Percentiles rank a stretch among this genome's conserved stretches.
These are phyloP conservation scores for Neocrepidodera transversa DNA, from an alignment of 2,888 invertebrate genomes.

Conservation along the genomic window DNA sequence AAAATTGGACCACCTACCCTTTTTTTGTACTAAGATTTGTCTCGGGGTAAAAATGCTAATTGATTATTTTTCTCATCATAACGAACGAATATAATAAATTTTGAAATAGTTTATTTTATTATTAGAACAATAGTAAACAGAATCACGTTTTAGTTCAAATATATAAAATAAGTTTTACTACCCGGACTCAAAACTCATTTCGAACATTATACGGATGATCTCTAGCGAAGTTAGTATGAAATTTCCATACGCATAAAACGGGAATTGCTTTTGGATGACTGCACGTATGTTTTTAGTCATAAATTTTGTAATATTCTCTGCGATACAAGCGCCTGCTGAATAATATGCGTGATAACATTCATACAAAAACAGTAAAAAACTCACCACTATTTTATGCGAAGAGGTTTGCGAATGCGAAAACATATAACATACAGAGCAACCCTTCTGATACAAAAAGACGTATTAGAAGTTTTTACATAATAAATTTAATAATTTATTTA, in stretches of 20 bases:
- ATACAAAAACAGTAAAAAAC: conserved; percentile 26
- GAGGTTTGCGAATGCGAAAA: background rate
- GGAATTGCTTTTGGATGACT: conserved; percentile 27
- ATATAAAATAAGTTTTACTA: conserved; percentile 24
- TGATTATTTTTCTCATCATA: no score
- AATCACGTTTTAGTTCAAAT: conserved; percentile 4
- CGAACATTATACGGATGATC: conserved; percentile 24
- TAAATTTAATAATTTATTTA: no score
- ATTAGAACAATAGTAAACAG: conserved; percentile 2
- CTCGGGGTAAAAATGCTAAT: no score
- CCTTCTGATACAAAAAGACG: no score
- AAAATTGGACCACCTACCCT: no score
- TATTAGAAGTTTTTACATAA: no score
- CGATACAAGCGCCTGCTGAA: conserved; percentile 30
- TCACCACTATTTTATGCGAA: conserved; percentile 23
- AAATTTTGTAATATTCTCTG: conserved; percentile 28
- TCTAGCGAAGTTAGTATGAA: conserved; percentile 21
- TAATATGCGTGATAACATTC: conserved; percentile 30
- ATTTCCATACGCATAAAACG: conserved; percentile 34
- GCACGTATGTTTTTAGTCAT: conserved; percentile 31
- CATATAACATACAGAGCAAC: no score
- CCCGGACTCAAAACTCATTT: conserved; percentile 18
- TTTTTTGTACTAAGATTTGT: no score
- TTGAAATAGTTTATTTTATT: no score
- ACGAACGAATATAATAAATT: no score